Percentiles rank a stretch among this genome's conserved stretches.
These are phyloP conservation scores for Tipula helvola DNA, from an alignment of 2,888 invertebrate species.

Conservation along the genomic window DNA sequence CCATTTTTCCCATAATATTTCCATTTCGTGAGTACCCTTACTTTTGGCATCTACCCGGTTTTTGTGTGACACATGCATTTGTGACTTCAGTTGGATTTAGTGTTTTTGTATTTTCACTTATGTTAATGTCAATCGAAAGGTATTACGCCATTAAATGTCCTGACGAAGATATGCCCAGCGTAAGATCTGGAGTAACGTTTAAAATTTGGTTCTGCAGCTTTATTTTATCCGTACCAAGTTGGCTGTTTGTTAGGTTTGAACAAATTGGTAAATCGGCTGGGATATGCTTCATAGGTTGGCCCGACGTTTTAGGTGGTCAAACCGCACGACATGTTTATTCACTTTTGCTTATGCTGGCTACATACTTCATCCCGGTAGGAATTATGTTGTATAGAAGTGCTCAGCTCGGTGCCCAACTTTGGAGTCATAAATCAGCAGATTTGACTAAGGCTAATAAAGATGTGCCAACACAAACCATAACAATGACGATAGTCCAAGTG, in stretches of 20 bases:
- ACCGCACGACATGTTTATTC: not conserved
- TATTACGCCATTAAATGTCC: not conserved
- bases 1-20: not conserved
- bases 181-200: not conserved
- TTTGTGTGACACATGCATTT: not conserved
- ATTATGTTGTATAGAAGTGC: not conserved
- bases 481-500: not conserved
- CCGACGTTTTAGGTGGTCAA: not conserved
- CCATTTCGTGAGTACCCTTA: not conserved
- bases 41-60: not conserved
- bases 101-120: not conserved
- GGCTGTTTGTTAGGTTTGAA: not conserved
- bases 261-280: not conserved
- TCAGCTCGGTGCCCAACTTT: not conserved
- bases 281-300: not conserved
- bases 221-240: not conserved
- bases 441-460: not conserved
- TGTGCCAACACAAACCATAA: not conserved
- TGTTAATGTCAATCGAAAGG: not conserved
- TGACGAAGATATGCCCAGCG: not conserved
- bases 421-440: not conserved
- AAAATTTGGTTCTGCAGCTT: not conserved
- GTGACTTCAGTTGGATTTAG: not conserved
- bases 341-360: not conserved
- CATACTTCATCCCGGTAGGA: not conserved